Evolutionary conservation across 2,888 invertebrate species (phyloP).

Genomic region (Dryobotodes eremita): DNA sequence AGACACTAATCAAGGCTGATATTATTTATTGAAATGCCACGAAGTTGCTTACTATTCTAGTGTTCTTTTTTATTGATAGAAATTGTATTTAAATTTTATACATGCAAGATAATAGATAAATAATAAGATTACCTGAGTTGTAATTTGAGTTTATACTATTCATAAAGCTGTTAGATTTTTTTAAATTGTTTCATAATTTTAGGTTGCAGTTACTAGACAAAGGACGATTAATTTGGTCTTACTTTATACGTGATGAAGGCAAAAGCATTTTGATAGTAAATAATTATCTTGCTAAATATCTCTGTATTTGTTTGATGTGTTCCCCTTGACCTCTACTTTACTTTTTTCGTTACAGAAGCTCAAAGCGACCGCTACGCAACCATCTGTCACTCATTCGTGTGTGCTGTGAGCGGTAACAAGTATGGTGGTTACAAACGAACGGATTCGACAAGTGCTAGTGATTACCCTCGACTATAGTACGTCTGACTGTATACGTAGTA

Average conservation of each 20-base stretch:
- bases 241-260: neutral
- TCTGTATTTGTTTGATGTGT: neutral
- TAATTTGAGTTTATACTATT: neutral
- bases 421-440: slow-evolving; percentile 75
- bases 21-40: neutral
- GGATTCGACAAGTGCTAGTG: slow-evolving; percentile 54
- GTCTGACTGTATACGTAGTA: slow-evolving; percentile 30
- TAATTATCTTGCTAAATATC: neutral
- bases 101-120: too few relatives aligned
- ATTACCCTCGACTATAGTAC: slow-evolving; percentile 11
- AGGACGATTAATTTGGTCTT: neutral
- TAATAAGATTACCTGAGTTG: neutral
- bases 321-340: neutral
- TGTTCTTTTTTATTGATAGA: neutral
- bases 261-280: neutral
- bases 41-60: neutral
- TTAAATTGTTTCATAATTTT: neutral
- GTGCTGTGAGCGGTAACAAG: slow-evolving; percentile 77
- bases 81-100: neutral
- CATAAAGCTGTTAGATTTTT: neutral
- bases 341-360: slow-evolving; percentile 70
- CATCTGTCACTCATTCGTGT: slow-evolving; percentile 76
- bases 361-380: slow-evolving; percentile 68
- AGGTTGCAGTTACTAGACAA: neutral
- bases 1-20: neutral